Base-by-base conservation (phyloP, 92 coral and sea anemone species). In the Virgularia gustaviana region DNA sequence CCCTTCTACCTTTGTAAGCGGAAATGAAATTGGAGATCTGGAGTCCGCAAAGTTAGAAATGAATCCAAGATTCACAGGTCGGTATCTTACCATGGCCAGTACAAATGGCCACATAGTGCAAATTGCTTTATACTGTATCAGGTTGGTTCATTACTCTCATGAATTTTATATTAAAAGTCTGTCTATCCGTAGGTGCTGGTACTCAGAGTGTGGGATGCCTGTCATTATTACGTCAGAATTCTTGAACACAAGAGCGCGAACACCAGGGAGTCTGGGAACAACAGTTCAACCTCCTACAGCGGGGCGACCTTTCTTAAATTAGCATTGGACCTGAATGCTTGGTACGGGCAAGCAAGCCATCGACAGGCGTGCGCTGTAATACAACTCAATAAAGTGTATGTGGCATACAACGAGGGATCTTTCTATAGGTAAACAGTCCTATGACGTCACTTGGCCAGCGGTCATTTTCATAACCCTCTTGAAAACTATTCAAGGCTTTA, bases 211-310 rank as follows among this genome's bases (percentile, higher is more conserved):
- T 49, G 83, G 67, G 83, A 78, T 78, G 91, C 96, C 0, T 72
- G 91, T 10, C 83, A 90, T 62, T 81, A 78, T 35, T 89, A 86
- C 90, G 96, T 91, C 22, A 78, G 97, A 31, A 83, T 91, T 32
- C 84, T 91, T n/a, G 95, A 85, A 36, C 96, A 89, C 78, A 72
- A 57, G 15, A 73, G 80, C 23, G 72, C 76, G 13, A 73, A 62
- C 16, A 39, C 9, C 45, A 39, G 15, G 45, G 15, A 39, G 9
- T 8, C 8, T 39, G 45, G 15, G 8, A 39, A 39, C 45, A 39
- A 39, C 45, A 15, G 15, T 39, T 7, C 8, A 7, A 22, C 29
- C 31, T 73, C 71, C 61, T 44, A 72, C 75, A 72, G 85, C 65
- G 90, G 80, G 36, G 83, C 87, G 8, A 75, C 85, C 70, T 91